A percentile compares a stretch with the other conserved stretches of the same genome.
These are phyloP conservation scores for Sebastes schlegelii DNA, from an alignment of 2,113 vertebrate genomes.

Conservation along the genomic window DNA sequence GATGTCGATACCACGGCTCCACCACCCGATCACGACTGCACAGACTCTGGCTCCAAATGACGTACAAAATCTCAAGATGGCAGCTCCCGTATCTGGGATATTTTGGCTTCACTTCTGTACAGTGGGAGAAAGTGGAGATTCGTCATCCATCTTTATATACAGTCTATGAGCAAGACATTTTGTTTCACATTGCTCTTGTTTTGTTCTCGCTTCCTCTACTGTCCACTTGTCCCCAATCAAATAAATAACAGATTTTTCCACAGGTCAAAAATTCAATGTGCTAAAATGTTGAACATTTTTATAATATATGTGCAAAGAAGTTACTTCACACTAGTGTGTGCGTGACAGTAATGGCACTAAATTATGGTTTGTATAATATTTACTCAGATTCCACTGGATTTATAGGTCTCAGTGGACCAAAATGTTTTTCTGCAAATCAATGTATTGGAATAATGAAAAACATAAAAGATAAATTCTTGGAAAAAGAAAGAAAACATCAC, in stretches of 20 bases:
- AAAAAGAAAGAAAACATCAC: neutral
- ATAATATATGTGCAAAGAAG: neutral
- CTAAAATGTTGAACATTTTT: neutral
- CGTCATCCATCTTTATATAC: too few relatives aligned
- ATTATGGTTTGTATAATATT: conserved; percentile 26
- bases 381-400: conserved; percentile 17
- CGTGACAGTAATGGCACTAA: neutral
- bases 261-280: neutral
- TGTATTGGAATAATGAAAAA: conserved; percentile 18
- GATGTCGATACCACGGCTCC: too few relatives aligned
- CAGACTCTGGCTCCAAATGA: too few relatives aligned
- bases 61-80: too few relatives aligned
- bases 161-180: neutral
- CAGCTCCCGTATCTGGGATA: too few relatives aligned
- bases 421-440: conserved; percentile 8
- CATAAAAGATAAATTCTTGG: neutral
- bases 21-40: too few relatives aligned
- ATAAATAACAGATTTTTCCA: neutral
- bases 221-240: neutral
- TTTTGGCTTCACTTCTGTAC: too few relatives aligned
- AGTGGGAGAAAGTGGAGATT: too few relatives aligned
- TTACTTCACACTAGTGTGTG: neutral
- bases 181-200: neutral
- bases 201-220: neutral
- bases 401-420: conserved; percentile 8